Conservation (phyloP, 2,113 vertebrate genomes). For the Engraulis encrasicolus region DNA sequence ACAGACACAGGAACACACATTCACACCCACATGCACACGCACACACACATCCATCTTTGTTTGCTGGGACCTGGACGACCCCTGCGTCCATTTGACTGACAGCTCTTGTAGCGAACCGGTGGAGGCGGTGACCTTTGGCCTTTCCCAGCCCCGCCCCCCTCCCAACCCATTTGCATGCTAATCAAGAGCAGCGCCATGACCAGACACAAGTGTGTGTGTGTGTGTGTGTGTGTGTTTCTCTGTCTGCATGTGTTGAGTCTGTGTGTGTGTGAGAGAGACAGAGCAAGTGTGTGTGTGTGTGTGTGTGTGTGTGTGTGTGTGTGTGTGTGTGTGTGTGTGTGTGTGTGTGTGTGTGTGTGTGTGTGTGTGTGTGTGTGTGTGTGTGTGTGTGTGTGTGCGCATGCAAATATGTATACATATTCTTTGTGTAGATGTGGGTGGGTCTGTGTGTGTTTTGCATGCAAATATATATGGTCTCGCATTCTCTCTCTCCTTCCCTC, state of each 20-base stretch:
- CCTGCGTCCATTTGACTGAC: constrained; percentile 70
- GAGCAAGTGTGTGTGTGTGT: constrained; percentile 63
- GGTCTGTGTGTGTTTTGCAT: neutral
- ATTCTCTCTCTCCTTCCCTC: too few relatives aligned
- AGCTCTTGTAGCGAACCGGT: constrained; percentile 73
- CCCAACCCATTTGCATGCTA: constrained; percentile 81
- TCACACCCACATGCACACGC: too few relatives aligned
- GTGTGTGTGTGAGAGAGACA: constrained; percentile 47
- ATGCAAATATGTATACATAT: neutral
- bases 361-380: neutral
- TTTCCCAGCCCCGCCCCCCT: constrained; percentile 68
- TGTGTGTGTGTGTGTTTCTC: too few relatives aligned
- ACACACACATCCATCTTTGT: neutral
- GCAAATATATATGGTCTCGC: neutral
- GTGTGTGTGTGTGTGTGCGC: neutral
- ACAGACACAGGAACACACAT: too few relatives aligned
- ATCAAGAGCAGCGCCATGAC: constrained; percentile 75
- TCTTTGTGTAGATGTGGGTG: neutral
- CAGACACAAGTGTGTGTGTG: neutral
- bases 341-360: neutral
- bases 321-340: constrained; percentile 66
- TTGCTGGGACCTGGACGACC: constrained; percentile 66
- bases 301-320: constrained; percentile 1
- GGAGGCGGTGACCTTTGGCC: constrained; percentile 73
- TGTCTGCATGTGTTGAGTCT: too few relatives aligned